These are phyloP conservation scores for Phyllostomus hastatus DNA, from an alignment of 2,113 vertebrate genomes.

Conservation along the genomic window DNA sequence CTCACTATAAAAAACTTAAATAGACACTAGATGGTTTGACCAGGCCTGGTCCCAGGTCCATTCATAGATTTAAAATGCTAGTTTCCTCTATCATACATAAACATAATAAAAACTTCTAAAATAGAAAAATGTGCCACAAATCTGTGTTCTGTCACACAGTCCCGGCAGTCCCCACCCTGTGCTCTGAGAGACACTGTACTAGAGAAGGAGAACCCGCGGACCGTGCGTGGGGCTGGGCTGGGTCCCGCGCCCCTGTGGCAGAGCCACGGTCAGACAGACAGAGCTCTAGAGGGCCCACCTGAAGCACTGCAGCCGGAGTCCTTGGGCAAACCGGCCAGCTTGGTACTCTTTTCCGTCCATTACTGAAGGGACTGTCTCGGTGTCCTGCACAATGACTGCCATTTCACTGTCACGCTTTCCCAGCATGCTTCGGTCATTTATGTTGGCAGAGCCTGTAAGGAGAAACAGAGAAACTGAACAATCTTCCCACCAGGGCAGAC, in stretches of 20 bases:
- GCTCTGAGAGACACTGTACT: not conserved
- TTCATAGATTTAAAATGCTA: conserved; percentile 10
- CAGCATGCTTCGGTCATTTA: conserved; percentile 98
- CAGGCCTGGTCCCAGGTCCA: not conserved
- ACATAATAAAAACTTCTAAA: not conserved
- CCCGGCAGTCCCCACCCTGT: too few species aligned
- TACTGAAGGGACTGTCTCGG: conserved; percentile 81
- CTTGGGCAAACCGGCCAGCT: conserved; percentile 87
- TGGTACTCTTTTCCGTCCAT: conserved; percentile 91
- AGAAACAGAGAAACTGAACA: fast-evolving
- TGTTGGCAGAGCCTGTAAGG: conserved; percentile 94
- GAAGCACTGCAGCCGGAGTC: conserved; percentile 93
- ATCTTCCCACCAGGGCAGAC: not conserved
- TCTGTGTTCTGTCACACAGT: not conserved
- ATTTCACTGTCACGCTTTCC: conserved; percentile 98
- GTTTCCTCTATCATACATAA: not conserved
- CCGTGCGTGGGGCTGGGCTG: too few species aligned
- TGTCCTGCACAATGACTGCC: conserved; percentile 93
- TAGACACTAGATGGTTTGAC: not conserved
- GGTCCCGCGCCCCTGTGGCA: not conserved
- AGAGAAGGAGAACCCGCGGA: not conserved
- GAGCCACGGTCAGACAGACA: fast-evolving
- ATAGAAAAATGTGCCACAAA: not conserved
- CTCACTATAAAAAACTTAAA: not conserved
- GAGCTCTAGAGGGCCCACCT: conserved; percentile 77